These are phyloP conservation scores for Gastrophysa polygoni DNA, from an alignment of 2,888 invertebrate species.

Conservation along the genomic window DNA sequence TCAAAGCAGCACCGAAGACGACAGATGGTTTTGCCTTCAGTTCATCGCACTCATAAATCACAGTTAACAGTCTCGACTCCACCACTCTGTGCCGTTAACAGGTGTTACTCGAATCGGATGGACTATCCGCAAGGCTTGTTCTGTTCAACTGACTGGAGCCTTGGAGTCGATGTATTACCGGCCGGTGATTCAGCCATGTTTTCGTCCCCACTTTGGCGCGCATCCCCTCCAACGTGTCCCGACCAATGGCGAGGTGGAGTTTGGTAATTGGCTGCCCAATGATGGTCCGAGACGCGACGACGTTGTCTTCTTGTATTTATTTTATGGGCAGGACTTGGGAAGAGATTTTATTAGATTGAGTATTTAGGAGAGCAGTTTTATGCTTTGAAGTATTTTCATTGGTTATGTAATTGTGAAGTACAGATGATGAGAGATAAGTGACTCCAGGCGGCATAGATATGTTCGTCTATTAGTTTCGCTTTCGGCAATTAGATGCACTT, in stretches of 20 bases:
- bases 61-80: no score
- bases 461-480: slow-evolving; percentile 44
- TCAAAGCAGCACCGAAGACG: not conserved
- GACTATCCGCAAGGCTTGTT: slow-evolving; percentile 48
- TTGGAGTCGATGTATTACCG: slow-evolving; percentile 39
- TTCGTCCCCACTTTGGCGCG: slow-evolving; percentile 46
- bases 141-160: slow-evolving; percentile 54
- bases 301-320: slow-evolving; percentile 53
- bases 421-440: slow-evolving; percentile 41
- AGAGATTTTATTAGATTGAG: slow-evolving; percentile 59
- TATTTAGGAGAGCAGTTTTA: slow-evolving; percentile 58
- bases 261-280: slow-evolving; percentile 54
- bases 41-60: slow-evolving; percentile 9
- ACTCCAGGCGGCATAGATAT: slow-evolving; percentile 43
- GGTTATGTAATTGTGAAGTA: slow-evolving; percentile 51
- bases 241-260: slow-evolving; percentile 47
- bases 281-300: slow-evolving; percentile 49
- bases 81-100: slow-evolving; percentile 39
- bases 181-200: slow-evolving; percentile 60
- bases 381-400: slow-evolving; percentile 52
- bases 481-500: no score
- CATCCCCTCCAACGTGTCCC: slow-evolving; percentile 38
- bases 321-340: slow-evolving; percentile 57
- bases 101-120: slow-evolving; percentile 35
- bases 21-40: slow-evolving; percentile 6